A percentile compares a stretch with the other conserved stretches of the same genome.
phyloP scores from a whole-genome alignment of 1,140 invertebrate species.

The Drosophila rufa region DNA sequence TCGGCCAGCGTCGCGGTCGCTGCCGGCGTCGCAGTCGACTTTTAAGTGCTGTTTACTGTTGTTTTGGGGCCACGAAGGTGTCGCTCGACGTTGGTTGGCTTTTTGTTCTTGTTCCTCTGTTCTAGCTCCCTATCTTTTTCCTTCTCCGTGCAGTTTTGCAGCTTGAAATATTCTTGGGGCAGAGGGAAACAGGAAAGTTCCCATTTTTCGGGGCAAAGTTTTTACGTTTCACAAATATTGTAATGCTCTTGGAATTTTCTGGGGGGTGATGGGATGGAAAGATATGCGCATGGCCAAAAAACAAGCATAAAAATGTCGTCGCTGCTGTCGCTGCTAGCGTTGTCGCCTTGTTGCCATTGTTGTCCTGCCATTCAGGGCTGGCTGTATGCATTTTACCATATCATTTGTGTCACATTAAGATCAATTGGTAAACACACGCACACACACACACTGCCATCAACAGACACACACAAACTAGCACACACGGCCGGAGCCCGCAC shows the following conservation, averaged over 20 bases:
- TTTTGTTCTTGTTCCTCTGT: conserved; percentile 49
- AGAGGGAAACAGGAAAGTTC: conserved; percentile 43
- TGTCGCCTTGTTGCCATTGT: conserved; percentile 60
- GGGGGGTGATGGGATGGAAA: conserved; percentile 6
- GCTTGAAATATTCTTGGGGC: conserved; percentile 50
- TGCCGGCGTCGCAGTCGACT: conserved; percentile 50
- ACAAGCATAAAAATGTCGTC: conserved; percentile 75
- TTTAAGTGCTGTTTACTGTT: conserved; percentile 83
- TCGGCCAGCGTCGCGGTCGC: conserved; percentile 49
- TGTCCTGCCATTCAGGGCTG: conserved; percentile 59
- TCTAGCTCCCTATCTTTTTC: conserved; percentile 19
- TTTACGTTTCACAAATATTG: conserved; percentile 77
- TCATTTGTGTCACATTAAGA: conserved; percentile 85
- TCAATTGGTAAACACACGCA: conserved; percentile 81
- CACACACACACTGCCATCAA: conserved; percentile 18
- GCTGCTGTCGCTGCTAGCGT: conserved; percentile 45
- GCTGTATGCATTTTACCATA: conserved; percentile 78
- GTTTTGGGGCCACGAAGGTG: conserved; percentile 81
- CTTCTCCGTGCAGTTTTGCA: conserved; percentile 21
- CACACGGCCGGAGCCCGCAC: conserved; percentile 15
- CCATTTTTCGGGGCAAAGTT: conserved; percentile 55
- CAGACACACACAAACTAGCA: conserved; percentile 15
- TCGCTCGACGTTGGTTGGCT: conserved; percentile 71
- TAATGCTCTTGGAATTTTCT: conserved; percentile 59
- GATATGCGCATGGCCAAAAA: conserved; percentile 71